phyloP scores from a whole-genome alignment of 2,888 invertebrate species.

The Aquatica leii region DNA sequence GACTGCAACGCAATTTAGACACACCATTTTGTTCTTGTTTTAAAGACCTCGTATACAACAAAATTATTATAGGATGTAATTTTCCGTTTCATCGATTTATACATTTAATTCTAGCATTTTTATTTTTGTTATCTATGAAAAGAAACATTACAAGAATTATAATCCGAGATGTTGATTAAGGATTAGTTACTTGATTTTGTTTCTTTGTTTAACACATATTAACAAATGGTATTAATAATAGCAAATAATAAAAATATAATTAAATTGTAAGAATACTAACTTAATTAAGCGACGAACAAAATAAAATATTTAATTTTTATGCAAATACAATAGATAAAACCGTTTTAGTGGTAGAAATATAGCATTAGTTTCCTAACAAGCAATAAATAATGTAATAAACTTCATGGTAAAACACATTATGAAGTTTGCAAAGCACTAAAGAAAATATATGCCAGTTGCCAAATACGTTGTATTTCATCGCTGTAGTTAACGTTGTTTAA shows the following conservation, averaged over 20 bases:
- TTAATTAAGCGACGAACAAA: too few relatives aligned
- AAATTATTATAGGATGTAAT: conserved; percentile 33
- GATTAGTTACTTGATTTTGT: too few relatives aligned
- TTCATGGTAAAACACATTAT: conserved; percentile 27
- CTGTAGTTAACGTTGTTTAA: conserved; percentile 33
- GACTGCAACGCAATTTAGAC: conserved; percentile 23
- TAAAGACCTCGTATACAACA: conserved; percentile 28
- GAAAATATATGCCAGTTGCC: conserved; percentile 25
- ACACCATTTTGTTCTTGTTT: conserved; percentile 28
- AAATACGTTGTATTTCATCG: conserved; percentile 25
- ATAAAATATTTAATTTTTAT: neutral
- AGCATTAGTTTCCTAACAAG: conserved; percentile 13
- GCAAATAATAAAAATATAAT: too few relatives aligned
- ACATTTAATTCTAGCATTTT: conserved; percentile 23
- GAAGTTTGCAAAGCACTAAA: conserved; percentile 24
- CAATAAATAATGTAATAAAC: conserved; percentile 24
- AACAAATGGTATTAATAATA: too few relatives aligned
- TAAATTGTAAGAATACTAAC: too few relatives aligned
- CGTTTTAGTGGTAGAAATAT: conserved; percentile 6
- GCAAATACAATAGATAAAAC: conserved; percentile 6
- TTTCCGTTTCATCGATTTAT: conserved; percentile 38
- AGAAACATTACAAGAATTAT: conserved; percentile 24
- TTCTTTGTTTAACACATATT: too few relatives aligned
- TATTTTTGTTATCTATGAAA: conserved; percentile 27
- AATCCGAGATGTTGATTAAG: neutral